Evolutionary conservation across 2,888 invertebrate genomes (phyloP), one percentile per base, ranked within the genome.

Genomic region (Scotopteryx bipunctaria): DNA sequence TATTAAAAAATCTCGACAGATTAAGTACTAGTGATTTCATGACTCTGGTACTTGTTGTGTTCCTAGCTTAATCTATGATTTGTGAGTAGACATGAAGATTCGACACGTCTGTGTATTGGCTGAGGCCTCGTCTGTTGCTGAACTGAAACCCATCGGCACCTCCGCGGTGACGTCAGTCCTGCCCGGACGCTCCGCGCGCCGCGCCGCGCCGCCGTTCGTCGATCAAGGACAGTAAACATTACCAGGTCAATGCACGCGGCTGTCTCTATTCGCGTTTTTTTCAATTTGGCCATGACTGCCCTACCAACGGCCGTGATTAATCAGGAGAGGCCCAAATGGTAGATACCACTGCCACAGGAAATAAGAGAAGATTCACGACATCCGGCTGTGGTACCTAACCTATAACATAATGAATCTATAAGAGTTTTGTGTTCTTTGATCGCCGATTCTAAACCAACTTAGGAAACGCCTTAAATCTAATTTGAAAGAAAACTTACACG

Each of bases 121-220:
- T 53, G 61, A 57, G 61, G 72, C 65, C 69, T 63, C 69, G 69
- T 52, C 71, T n/a, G 55, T 47, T 58, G 74, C 81, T 86, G 86
- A 88, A 88, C 81, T 86, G 86, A 88, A 88, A 87, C 88, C 88
- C 87, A 83, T 78, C 73, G 86, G 88, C 81, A 84, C 89, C 88
- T 87, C 87, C 76, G 68, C 69, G 69, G 54, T 88, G 86, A 88
- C 89, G 88, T 87, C 87, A 88, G 69, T 61, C 66, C n/a, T n/a
- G n/a, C n/a, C n/a, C 77, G 71, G 73, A 69, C 78, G 71, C 63
- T 60, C 68, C 64, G 63, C 63, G 62, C 41, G 25, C 62, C 52
- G 42, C 64, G 49, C 49, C 50, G 46, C 64, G 66, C 73, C 75
- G 74, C 78, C 73, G 54, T 35, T 35, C 49, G 50, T 69, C 76